A percentile compares a stretch with the other conserved stretches of the same genome.
These are phyloP conservation scores for Autographa pulchrina DNA, from an alignment of 2,888 invertebrate species.

Conservation along the genomic window DNA sequence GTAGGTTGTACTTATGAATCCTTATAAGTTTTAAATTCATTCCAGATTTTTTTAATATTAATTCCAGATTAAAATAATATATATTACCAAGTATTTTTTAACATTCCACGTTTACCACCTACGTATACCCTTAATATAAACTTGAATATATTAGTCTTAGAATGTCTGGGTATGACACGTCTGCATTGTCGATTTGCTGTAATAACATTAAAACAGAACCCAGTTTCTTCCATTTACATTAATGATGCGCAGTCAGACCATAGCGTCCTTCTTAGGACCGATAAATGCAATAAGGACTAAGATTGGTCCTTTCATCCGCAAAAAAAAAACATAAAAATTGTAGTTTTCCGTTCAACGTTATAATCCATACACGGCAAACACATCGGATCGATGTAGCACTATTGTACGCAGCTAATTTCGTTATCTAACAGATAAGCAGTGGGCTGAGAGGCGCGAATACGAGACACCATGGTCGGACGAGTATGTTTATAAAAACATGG, in stretches of 20 bases:
- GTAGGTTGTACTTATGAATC: conserved; percentile 23
- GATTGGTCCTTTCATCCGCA: conserved; percentile 8
- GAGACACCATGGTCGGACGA: conserved; percentile 73
- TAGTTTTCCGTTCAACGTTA: conserved; percentile 35
- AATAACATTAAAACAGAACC: background rate
- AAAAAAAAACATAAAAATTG: conserved; percentile 8
- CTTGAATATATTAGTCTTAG: conserved; percentile 14
- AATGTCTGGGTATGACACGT: conserved; percentile 39
- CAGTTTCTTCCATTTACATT: background rate
- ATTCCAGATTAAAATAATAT: conserved; percentile 47
- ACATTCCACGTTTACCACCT: conserved; percentile 5
- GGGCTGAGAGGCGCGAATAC: conserved; percentile 75
- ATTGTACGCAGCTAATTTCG: conserved; percentile 80
- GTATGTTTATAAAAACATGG: conserved; percentile 51
- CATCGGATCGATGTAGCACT: conserved; percentile 80
- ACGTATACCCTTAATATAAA: conserved; percentile 11
- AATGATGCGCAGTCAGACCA: background rate
- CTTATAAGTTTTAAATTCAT: conserved; percentile 37
- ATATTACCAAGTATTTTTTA: conserved; percentile 4
- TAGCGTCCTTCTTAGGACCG: background rate
- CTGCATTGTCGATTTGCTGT: conserved; percentile 14
- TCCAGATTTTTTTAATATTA: conserved; percentile 14
- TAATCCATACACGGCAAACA: conserved; percentile 56
- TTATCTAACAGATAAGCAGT: conserved; percentile 86
- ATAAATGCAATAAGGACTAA: background rate